Evolutionary conservation across 2,888 invertebrate species (phyloP).

Genomic region (Lottia gigantea): DNA sequence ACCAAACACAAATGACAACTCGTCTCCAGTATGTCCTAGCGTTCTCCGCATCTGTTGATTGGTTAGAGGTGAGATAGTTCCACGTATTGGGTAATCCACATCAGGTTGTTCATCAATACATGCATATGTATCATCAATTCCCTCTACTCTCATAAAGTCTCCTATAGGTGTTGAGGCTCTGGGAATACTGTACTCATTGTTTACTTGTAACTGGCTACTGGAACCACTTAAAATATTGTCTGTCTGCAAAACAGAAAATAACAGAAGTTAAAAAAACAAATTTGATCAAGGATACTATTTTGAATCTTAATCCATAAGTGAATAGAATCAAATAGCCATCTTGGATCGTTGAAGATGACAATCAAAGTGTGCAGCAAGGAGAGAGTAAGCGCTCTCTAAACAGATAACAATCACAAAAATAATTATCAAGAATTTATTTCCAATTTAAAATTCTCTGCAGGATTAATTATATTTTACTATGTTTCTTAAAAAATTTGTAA

Average conservation of each 20-base stretch:
- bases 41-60: slow-evolving; percentile 29
- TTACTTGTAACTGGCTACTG: neutral
- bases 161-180: neutral
- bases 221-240: neutral
- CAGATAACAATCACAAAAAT: too few species aligned
- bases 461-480: too few species aligned
- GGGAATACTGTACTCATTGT: neutral
- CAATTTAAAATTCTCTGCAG: too few species aligned
- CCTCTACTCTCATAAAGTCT: neutral
- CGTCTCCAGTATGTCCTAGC: slow-evolving; percentile 33
- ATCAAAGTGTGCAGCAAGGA: too few species aligned
- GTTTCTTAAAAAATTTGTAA: too few species aligned
- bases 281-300: too few species aligned
- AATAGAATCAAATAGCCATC: too few species aligned
- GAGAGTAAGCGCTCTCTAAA: too few species aligned
- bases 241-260: neutral
- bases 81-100: slow-evolving; percentile 55
- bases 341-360: too few species aligned
- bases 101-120: neutral
- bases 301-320: too few species aligned
- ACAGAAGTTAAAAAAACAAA: too few species aligned
- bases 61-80: slow-evolving; percentile 53
- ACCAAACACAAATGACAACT: slow-evolving; percentile 56
- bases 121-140: neutral
- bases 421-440: too few species aligned